phyloP scores from a whole-genome alignment of 1,140 invertebrate species.

The Bombus picipes region DNA sequence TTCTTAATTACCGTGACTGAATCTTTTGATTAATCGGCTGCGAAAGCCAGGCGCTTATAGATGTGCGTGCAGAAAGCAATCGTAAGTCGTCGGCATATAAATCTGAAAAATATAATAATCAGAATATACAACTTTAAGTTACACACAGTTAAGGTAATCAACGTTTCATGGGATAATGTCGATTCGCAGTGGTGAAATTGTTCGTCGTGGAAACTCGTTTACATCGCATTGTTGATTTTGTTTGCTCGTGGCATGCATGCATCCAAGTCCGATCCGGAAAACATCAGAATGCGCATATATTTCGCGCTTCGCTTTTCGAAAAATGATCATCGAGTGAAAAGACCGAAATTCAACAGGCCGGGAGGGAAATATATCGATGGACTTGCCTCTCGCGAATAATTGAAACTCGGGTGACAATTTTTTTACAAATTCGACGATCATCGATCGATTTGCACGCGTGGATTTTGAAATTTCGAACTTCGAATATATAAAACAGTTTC shows the following conservation, averaged over 20 bases:
- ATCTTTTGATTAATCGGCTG: not conserved
- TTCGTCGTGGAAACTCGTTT: not conserved
- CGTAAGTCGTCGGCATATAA: rapidly evolving
- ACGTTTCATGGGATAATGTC: not conserved
- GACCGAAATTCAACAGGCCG: not conserved
- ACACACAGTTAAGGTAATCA: not conserved
- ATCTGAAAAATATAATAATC: no score
- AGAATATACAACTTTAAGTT: not conserved
- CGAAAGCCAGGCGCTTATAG: not conserved
- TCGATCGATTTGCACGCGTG: not conserved
- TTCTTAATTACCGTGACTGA: not conserved
- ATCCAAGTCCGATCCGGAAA: not conserved
- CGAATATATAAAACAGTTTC: not conserved
- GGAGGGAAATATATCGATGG: not conserved
- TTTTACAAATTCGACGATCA: not conserved
- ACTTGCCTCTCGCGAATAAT: not conserved
- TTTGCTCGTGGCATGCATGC: not conserved
- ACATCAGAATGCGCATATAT: constrained; percentile 26
- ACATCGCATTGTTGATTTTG: constrained; percentile 3
- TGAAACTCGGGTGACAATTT: not conserved
- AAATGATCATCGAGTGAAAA: not conserved
- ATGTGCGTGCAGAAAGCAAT: no score
- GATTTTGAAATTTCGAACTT: not conserved
- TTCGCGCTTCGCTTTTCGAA: not conserved
- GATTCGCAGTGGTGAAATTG: no score